A percentile compares a stretch with the other conserved stretches of the same genome.
Evolutionary conservation across 2,888 invertebrate species (phyloP).

Genomic region (Sphecodes monilicornis): DNA sequence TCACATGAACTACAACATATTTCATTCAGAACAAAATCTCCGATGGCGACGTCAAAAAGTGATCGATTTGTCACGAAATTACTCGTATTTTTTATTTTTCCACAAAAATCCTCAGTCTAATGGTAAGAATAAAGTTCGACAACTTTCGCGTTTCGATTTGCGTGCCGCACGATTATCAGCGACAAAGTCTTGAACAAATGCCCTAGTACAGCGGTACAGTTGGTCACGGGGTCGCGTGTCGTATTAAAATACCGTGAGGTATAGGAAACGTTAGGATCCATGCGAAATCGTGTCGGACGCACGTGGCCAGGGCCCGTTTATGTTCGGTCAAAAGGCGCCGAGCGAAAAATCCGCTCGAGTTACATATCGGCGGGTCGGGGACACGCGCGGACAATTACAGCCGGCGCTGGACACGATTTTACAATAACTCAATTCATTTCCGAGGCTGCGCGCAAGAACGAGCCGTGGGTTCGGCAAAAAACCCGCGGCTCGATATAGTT

Average conservation of each 20-base stretch:
- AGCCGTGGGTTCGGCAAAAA: conserved; percentile 57
- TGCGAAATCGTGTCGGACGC: conserved; percentile 38
- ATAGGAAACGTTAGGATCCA: conserved; percentile 24
- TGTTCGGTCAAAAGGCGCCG: conserved; percentile 20
- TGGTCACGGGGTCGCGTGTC: background rate
- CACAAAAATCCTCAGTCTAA: no score
- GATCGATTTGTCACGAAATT: no score
- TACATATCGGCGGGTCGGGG: conserved; percentile 4
- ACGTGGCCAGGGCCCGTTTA: conserved; percentile 25
- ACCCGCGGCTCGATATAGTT: conserved; percentile 68
- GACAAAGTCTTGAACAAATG: conserved; percentile 40
- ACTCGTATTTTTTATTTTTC: no score
- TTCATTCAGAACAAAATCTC: no score
- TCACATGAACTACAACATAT: no score
- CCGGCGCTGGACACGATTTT: conserved; percentile 61
- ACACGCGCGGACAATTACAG: conserved; percentile 66
- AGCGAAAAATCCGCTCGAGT: conserved; percentile 36
- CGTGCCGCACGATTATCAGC: conserved; percentile 27
- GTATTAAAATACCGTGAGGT: background rate
- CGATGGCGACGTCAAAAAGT: no score
- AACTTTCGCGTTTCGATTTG: conserved; percentile 27
- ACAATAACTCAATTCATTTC: conserved; percentile 74
- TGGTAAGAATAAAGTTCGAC: background rate
- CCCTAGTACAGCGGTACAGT: conserved; percentile 23
- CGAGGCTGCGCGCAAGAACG: conserved; percentile 62